Base-by-base conservation (phyloP, 2,113 vertebrate species). In the Seriola dumerili region DNA sequence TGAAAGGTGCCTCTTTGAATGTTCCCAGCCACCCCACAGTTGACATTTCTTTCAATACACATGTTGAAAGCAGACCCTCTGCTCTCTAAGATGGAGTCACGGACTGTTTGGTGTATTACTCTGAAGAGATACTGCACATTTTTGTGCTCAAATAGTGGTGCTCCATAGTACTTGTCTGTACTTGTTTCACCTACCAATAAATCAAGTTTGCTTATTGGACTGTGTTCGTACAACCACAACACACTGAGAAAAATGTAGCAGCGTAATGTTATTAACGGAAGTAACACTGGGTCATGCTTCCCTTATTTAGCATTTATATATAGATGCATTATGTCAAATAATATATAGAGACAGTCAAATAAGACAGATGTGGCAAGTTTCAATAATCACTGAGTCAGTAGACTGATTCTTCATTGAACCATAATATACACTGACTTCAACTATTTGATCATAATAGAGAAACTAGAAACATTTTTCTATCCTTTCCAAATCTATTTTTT, bases 1-100 rank as follows among this genome's bases (percentile, higher is more conserved):
- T 75, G 57, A 74, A 85, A 83, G 72, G 58, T 85, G 76, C 70
- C 52, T 84, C 58, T 55, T 71, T 75, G 71, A 85, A 58, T 17
- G 63, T 76, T 69, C 55, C 62, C 34, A n/a, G 29, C 14, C 70
- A 62, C 62, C 16, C 32, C 40, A 10, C 16, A 2, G 71, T 57
- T 54, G 44, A 72, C 42, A 32, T 72, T 77, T 73, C 36, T 14
- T 40, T 77, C 25, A 44, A 23, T 19, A 6, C 63, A 5, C 0
- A 0, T 16, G 72, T 63, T 62, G 58, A 78, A 75, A 81, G 70
- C 57, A 8, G 46, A 38, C 6, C 0, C 9, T 74, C 50, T 19
- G 23, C 34, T 59, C 32, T 73, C 61, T 23, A n/a, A 11, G 44
- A 77, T 2, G 7, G 29, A 65, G 78, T 38, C 71, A 48, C 3